Conservation (phyloP, 2,113 vertebrate species). For the Labeo catla region DNA sequence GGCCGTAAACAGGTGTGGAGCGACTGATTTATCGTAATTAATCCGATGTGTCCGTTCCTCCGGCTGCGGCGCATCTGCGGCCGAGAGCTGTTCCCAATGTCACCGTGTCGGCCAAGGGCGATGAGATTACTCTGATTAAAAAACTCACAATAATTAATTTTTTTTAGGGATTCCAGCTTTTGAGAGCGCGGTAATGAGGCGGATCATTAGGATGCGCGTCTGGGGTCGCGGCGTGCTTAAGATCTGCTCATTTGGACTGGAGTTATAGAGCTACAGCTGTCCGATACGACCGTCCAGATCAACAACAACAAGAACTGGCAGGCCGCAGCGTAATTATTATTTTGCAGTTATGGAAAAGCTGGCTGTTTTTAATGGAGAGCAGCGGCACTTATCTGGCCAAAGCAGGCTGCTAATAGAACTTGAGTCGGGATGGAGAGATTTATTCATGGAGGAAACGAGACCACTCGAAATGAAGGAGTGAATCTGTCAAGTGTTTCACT, state of each 20-base stretch:
- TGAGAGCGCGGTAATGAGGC: not conserved
- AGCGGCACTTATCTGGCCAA: slow-evolving; percentile 65
- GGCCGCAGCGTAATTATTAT: slow-evolving; percentile 59
- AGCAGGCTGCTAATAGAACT: slow-evolving; percentile 68
- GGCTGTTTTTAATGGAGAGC: slow-evolving; percentile 57
- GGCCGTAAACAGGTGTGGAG: slow-evolving; percentile 63
- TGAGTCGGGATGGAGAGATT: slow-evolving; percentile 40
- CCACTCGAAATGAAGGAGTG: slow-evolving; percentile 33
- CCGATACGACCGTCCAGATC: slow-evolving; percentile 19
- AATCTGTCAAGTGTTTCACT: not conserved
- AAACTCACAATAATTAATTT: not conserved
- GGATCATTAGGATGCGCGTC: not conserved
- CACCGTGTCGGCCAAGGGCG: slow-evolving; percentile 72
- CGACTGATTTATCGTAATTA: slow-evolving; percentile 76
- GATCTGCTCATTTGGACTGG: not conserved
- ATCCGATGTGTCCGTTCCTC: slow-evolving; percentile 68
- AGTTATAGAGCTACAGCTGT: not conserved
- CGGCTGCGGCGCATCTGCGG: slow-evolving; percentile 71
- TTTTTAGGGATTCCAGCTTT: not conserved
- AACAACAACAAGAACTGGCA: slow-evolving; percentile 20
- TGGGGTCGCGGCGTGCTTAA: not conserved
- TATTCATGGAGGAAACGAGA: slow-evolving; percentile 32
- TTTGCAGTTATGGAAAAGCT: slow-evolving; percentile 55
- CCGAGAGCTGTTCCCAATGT: slow-evolving; percentile 65
- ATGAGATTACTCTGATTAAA: slow-evolving; percentile 58